These are phyloP conservation scores for Probosciger aterrimus DNA, from an alignment of 2,113 vertebrate species.

Conservation along the genomic window DNA sequence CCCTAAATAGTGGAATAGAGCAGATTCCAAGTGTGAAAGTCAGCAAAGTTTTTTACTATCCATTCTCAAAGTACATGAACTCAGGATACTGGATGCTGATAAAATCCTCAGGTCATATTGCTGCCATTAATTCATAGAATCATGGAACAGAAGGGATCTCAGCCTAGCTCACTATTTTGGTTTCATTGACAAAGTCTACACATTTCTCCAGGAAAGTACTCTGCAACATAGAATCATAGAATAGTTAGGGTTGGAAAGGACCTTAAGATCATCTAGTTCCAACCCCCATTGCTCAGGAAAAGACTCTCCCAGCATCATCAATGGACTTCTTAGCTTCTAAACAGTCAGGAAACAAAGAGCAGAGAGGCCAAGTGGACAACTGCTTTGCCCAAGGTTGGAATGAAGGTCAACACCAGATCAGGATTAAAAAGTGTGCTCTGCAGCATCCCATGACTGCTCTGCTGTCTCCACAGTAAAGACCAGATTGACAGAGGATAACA, in stretches of 20 bases:
- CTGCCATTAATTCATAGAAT: neutral
- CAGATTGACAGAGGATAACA: neutral
- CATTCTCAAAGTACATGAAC: neutral
- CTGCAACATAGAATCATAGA: neutral
- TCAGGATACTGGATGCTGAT: neutral
- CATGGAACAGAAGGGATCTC: neutral
- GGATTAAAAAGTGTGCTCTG: neutral
- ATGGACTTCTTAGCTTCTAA: neutral
- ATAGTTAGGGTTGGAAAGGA: neutral
- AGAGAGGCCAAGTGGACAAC: neutral
- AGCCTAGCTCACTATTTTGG: neutral
- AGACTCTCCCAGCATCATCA: neutral
- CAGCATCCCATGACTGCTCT: neutral
- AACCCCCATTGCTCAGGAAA: neutral
- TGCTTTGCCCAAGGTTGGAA: neutral
- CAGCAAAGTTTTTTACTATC: neutral
- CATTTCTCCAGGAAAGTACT: neutral
- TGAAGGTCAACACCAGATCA: neutral
- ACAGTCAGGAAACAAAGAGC: neutral
- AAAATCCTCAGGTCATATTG: fast-evolving
- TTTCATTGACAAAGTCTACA: neutral
- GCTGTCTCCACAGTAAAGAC: neutral
- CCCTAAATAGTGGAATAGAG: neutral
- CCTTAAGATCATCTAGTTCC: neutral
- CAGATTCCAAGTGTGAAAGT: neutral